Percentiles rank a stretch among this genome's conserved stretches.
These are phyloP conservation scores for Caenorhabditis tropicalis DNA, from an alignment of 1,140 invertebrate species.

Conservation along the genomic window DNA sequence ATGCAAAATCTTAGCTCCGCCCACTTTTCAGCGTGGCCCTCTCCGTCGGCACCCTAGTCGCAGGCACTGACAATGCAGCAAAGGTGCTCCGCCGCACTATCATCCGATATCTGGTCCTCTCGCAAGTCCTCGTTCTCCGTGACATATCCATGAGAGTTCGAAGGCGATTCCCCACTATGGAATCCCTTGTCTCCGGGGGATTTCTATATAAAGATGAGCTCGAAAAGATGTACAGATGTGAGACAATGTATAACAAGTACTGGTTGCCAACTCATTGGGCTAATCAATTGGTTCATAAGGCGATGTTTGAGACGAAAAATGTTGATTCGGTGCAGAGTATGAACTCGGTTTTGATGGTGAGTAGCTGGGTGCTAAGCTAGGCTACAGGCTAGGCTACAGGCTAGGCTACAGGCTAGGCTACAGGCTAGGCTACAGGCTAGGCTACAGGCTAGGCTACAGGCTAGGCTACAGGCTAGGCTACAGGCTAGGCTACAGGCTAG, in stretches of 20 bases:
- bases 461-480: no score
- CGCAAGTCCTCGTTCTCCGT: slow-evolving; percentile 58
- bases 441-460: no score
- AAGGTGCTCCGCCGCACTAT: slow-evolving; percentile 50
- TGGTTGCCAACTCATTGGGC: slow-evolving; percentile 70
- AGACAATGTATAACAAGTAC: slow-evolving; percentile 62
- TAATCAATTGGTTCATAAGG: slow-evolving; percentile 2
- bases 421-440: no score
- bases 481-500: no score
- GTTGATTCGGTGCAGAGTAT: background rate
- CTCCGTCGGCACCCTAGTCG: slow-evolving; percentile 45
- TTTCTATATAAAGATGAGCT: slow-evolving; percentile 62
- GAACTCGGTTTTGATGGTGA: background rate
- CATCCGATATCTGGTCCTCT: slow-evolving; percentile 52
- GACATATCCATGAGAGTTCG: slow-evolving; percentile 70
- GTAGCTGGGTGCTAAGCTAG: no score
- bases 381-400: no score
- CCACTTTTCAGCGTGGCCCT: slow-evolving; percentile 51
- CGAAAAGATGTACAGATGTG: slow-evolving; percentile 59
- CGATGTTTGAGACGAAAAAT: slow-evolving; percentile 27
- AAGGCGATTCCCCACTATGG: slow-evolving; percentile 66
- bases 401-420: no score
- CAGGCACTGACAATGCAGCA: slow-evolving; percentile 47
- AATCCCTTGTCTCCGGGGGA: slow-evolving; percentile 62
- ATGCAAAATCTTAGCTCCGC: no score